Base-by-base conservation (phyloP, 2,888 invertebrate genomes). In the Callosobruchus maculatus region DNA sequence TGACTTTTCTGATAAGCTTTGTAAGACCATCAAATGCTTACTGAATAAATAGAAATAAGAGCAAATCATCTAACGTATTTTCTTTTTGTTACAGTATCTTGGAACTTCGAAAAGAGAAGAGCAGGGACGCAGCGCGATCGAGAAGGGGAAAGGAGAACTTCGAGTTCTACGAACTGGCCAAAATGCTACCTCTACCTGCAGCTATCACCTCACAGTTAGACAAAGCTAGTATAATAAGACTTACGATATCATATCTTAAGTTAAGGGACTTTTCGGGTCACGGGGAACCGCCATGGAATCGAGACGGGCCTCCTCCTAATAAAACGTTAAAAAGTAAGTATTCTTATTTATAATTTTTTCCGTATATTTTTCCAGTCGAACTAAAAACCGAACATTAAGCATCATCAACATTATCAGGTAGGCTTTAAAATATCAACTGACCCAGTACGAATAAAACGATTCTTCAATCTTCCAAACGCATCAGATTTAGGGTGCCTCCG, bases 81-180 rank as follows among this genome's bases (percentile, higher is more conserved):
- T 49, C 18, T 49, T 49, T 49, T 49, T 82, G 84, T 92, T 92
- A 88, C 93, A 97, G 97, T 88, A 97, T 97, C 86, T 91, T 97
- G 88, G 97, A 97, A 88, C 89, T 97, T 77, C 92, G 97, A 79
- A 97, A 97, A 89, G 97, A 97, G 88, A 97, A 97, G 87, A 96
- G 96, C 80, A 89, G 97, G 82, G 97, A 97, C 86, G 97, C 97
- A 69, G 97, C 97, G 5, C 90, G 97, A 77, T 96, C 96, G 18
- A 90, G 97, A 72, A 91, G 97, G 67, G 97, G 97, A 76, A 97
- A 97, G 85, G 98, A 98, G 87, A 98, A 98, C 89, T 96, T 94
- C 87, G 97, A 98, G 90, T 98, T 97, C 89, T 97, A 97, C 88
- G 97, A 97, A 89, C 90, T 98, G 86, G 97, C 97, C 78, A 97